phyloP scores from a whole-genome alignment of 1,140 invertebrate species.

The Orius insidiosus region DNA sequence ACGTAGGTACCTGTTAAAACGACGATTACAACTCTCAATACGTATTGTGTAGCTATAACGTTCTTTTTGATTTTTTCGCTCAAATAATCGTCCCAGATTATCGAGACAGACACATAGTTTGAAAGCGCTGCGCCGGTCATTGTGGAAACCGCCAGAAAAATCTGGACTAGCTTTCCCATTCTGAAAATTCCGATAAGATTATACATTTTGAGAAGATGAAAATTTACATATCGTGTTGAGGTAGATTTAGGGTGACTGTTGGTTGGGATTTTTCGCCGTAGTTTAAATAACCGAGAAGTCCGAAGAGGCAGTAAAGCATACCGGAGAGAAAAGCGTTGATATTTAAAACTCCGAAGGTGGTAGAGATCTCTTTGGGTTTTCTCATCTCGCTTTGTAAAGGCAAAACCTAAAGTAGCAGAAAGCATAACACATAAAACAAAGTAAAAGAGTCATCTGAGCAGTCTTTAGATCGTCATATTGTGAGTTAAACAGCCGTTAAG shows the following conservation, averaged over 20 bases:
- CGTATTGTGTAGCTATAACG: background rate
- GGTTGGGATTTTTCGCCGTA: background rate
- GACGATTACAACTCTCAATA: background rate
- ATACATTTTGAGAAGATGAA: background rate
- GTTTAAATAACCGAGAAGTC: slow-evolving; percentile 3
- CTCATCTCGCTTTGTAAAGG: slow-evolving; percentile 9
- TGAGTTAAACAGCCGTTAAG: too few relatives aligned
- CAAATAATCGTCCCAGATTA: slow-evolving; percentile 8
- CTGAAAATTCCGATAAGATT: background rate
- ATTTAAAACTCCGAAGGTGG: background rate
- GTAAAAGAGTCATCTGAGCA: too few relatives aligned
- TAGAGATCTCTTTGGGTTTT: background rate
- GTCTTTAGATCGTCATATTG: too few relatives aligned
- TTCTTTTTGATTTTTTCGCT: slow-evolving; percentile 3
- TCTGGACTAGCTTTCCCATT: background rate
- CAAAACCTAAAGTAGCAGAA: too few relatives aligned
- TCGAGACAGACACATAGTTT: slow-evolving; percentile 3
- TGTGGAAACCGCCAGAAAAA: background rate
- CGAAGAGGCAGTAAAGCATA: background rate
- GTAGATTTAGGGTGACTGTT: slow-evolving; percentile 3
- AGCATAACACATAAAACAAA: too few relatives aligned
- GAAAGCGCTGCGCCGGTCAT: background rate
- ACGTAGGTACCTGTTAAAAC: background rate
- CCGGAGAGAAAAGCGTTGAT: background rate
- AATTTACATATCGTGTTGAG: background rate